These are phyloP conservation scores for Xanthorhoe designata DNA, from an alignment of 2,888 invertebrate species.

Conservation along the genomic window DNA sequence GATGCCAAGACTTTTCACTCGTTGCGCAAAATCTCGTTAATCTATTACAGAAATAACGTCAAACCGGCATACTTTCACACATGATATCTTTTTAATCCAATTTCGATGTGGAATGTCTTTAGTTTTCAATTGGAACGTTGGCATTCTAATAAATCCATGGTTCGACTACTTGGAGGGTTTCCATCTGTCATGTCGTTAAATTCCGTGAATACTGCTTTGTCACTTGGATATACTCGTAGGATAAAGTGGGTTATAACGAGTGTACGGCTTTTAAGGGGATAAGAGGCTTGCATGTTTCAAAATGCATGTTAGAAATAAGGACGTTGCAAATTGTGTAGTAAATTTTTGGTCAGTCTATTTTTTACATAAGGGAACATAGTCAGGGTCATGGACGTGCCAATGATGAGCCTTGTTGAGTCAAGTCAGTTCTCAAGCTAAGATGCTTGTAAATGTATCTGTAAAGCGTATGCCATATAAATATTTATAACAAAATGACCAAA, in stretches of 20 bases:
- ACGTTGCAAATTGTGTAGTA: constrained; percentile 7
- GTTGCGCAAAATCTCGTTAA: constrained; percentile 15
- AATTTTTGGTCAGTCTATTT: background rate
- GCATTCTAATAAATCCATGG: constrained; percentile 33
- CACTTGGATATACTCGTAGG: constrained; percentile 28
- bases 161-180: constrained; percentile 34
- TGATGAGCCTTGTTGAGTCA: too few species aligned
- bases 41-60: constrained; percentile 27
- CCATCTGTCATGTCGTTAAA: constrained; percentile 39
- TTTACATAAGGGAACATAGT: too few species aligned
- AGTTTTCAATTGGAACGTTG: constrained; percentile 30
- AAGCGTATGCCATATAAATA: too few species aligned
- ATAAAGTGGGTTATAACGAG: constrained; percentile 34
- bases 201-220: constrained; percentile 35
- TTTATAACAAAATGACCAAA: too few species aligned
- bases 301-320: constrained; percentile 26
- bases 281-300: constrained; percentile 17
- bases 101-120: constrained; percentile 29
- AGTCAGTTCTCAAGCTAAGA: too few species aligned
- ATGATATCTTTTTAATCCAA: constrained; percentile 33
- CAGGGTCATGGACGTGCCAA: too few species aligned
- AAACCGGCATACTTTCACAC: constrained; percentile 18
- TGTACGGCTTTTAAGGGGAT: constrained; percentile 22
- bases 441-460: background rate
- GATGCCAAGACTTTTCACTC: constrained; percentile 26